Percentiles rank a stretch among this genome's conserved stretches.
Conservation (phyloP, 2,113 vertebrate species). For the Danionella cerebrum region DNA sequence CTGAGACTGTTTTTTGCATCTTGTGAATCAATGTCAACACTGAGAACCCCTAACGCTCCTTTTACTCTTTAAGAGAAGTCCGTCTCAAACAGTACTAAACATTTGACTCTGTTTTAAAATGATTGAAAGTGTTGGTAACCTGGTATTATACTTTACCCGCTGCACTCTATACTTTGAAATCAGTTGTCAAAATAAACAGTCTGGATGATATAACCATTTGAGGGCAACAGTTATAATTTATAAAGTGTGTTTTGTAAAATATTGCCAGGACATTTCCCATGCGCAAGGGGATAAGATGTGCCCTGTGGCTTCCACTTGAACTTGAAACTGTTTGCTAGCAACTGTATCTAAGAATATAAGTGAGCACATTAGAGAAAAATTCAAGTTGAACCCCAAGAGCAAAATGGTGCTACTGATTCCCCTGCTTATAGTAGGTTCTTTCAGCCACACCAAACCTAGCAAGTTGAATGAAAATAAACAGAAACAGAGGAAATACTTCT, state of each 20-base stretch:
- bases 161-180: no score
- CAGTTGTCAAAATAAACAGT: background rate
- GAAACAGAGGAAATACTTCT: conserved; percentile 51
- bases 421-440: conserved; percentile 36
- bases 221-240: background rate
- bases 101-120: no score
- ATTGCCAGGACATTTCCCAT: background rate
- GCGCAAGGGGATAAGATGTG: background rate
- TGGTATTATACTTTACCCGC: no score
- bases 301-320: background rate
- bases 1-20: no score
- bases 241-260: background rate
- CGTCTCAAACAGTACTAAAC: no score
- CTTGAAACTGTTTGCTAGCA: conserved; percentile 5
- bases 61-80: no score
- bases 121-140: no score
- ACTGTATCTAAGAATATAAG: background rate
- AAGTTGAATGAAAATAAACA: conserved; percentile 46
- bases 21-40: no score
- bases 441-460: conserved; percentile 24
- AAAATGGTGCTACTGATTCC: conserved; percentile 21
- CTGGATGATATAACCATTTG: background rate
- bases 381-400: conserved; percentile 11
- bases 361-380: conserved; percentile 37
- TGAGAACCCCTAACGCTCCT: no score